phyloP scores from a whole-genome alignment of 2,797 vertebrate genomes.

The Phylloscopus collybita region DNA sequence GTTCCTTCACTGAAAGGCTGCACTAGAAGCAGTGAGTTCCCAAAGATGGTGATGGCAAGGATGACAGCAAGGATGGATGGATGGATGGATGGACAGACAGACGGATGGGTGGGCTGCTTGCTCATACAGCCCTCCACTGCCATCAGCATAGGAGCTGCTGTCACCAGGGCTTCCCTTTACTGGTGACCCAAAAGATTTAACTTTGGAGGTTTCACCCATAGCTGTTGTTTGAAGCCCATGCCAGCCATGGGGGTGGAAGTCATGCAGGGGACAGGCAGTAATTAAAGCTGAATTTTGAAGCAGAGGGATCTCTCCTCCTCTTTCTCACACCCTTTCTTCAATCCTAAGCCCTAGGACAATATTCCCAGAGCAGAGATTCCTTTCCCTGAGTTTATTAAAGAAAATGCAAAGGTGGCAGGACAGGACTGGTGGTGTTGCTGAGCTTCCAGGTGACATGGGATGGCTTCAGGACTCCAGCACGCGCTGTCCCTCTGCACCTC shows the following conservation, averaged over 20 bases:
- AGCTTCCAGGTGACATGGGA: neutral
- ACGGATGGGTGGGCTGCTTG: neutral
- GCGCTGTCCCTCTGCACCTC: neutral
- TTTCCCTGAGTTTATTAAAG: neutral
- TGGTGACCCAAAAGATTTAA: neutral
- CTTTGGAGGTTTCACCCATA: neutral
- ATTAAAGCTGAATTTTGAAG: neutral
- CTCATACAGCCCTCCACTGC: neutral
- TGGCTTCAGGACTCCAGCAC: neutral
- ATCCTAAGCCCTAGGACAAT: neutral
- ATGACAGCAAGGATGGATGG: neutral
- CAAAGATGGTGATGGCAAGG: neutral
- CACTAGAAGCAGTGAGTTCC: neutral
- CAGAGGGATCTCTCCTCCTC: neutral
- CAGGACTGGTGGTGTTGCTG: neutral
- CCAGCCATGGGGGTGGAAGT: neutral
- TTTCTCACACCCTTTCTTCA: neutral
- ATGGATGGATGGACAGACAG: neutral
- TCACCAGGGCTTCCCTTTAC: neutral
- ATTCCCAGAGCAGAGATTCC: neutral
- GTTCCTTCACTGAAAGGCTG: neutral
- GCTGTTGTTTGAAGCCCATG: neutral
- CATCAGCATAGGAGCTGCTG: neutral
- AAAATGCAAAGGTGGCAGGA: neutral
- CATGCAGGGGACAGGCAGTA: neutral